These are phyloP conservation scores for Synanthedon tipuliformis DNA, from an alignment of 2,888 invertebrate genomes.

Conservation along the genomic window DNA sequence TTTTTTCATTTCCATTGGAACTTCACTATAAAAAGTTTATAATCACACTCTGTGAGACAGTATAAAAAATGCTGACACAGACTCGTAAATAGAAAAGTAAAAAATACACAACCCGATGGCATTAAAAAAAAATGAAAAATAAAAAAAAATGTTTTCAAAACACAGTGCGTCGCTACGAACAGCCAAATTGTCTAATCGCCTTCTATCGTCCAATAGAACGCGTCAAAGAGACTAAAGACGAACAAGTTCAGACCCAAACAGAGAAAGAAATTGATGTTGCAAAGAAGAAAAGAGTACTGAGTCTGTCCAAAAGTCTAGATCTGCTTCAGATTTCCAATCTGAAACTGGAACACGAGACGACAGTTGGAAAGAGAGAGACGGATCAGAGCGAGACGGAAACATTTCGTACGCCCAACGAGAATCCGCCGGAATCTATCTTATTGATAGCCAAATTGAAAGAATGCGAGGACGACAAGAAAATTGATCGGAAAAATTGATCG, in stretches of 20 bases:
- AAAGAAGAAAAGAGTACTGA: constrained; percentile 1
- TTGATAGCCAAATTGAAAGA: constrained; percentile 49
- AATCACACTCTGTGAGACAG: no score
- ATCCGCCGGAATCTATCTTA: constrained; percentile 42
- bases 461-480: constrained; percentile 23
- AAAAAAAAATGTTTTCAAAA: not conserved
- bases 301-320: not conserved
- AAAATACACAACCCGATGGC: no score
- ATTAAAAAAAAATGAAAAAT: not conserved
- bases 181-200: constrained; percentile 16
- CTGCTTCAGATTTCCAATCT: not conserved
- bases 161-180: constrained; percentile 20
- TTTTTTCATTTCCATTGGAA: no score
- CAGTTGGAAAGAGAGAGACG: not conserved
- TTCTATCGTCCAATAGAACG: constrained; percentile 17
- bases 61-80: no score
- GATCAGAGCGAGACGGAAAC: constrained; percentile 32
- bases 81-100: no score
- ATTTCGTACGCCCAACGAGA: constrained; percentile 48
- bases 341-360: not conserved
- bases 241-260: constrained; percentile 38
- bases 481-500: constrained; percentile 24
- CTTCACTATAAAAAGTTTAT: no score
- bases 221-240: constrained; percentile 31
- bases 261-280: constrained; percentile 16